These are phyloP conservation scores for Plagodis pulveraria DNA, from an alignment of 2,888 invertebrate species.

Conservation along the genomic window DNA sequence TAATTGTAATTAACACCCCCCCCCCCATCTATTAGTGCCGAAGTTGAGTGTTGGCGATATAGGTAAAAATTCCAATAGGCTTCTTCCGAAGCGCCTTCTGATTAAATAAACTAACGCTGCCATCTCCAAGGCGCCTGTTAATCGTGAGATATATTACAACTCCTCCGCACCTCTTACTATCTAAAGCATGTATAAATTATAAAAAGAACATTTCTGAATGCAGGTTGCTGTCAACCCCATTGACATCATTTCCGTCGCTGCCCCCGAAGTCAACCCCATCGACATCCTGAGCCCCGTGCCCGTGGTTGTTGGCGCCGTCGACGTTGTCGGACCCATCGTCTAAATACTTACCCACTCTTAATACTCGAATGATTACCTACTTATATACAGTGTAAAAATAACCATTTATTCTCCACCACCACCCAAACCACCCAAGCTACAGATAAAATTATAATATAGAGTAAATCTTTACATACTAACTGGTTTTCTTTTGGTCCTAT, in stretches of 20 bases:
- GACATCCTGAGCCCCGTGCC: slow-evolving; percentile 37
- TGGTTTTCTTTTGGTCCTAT: slow-evolving; percentile 4
- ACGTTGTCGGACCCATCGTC: slow-evolving; percentile 31
- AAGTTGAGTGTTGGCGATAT: too few species aligned
- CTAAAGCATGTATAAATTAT: too few species aligned
- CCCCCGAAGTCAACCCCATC: slow-evolving; percentile 42
- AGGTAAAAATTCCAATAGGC: too few species aligned
- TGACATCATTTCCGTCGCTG: slow-evolving; percentile 37
- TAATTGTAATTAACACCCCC: too few species aligned
- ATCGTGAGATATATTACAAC: too few species aligned
- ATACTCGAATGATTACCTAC: not conserved
- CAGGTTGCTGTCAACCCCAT: slow-evolving; percentile 34
- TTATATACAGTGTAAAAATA: slow-evolving; percentile 11
- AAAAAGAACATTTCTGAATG: too few species aligned
- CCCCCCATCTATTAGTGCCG: too few species aligned
- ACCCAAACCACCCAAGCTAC: slow-evolving; percentile 10
- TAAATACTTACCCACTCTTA: slow-evolving; percentile 11
- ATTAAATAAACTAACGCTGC: too few species aligned
- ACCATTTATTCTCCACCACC: not conserved
- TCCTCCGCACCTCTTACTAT: too few species aligned
- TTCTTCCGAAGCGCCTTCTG: too few species aligned
- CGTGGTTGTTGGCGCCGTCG: slow-evolving; percentile 33
- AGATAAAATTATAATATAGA: slow-evolving; percentile 20
- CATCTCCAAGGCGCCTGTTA: too few species aligned
- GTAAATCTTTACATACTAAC: slow-evolving; percentile 10